Conservation (phyloP, 2,888 invertebrate species). For the Allacma fusca region DNA sequence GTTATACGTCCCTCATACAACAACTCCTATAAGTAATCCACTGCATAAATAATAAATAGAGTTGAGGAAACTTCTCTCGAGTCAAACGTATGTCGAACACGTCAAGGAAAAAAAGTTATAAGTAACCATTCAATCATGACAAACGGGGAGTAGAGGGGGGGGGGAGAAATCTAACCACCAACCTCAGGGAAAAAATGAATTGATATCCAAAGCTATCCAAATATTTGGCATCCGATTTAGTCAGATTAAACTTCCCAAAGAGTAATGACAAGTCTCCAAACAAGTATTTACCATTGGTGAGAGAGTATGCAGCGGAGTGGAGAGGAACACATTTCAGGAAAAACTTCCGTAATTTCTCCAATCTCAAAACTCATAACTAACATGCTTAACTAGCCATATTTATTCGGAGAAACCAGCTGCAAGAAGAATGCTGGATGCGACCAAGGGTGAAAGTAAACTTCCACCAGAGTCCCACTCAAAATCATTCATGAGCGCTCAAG, state of each 20-base stretch:
- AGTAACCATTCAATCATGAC: background rate
- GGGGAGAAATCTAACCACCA: background rate
- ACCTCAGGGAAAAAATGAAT: background rate
- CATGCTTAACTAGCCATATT: no score
- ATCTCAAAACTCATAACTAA: no score
- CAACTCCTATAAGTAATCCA: background rate
- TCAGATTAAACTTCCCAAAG: background rate
- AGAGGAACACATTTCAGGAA: no score
- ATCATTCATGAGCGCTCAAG: no score
- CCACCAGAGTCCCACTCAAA: no score
- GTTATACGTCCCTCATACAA: background rate
- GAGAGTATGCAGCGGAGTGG: no score
- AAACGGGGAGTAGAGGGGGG: background rate
- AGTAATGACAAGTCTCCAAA: background rate
- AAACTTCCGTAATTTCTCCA: no score
- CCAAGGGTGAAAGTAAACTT: no score
- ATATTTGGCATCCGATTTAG: slow-evolving; percentile 12
- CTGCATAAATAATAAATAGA: background rate
- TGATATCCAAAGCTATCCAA: background rate
- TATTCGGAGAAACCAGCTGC: no score
- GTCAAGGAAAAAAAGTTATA: background rate
- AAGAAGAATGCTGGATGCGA: no score
- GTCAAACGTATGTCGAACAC: background rate
- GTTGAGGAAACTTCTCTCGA: background rate
- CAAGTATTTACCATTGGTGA: background rate